phyloP scores from a whole-genome alignment of 2,113 vertebrate species.

The Montifringilla adamsi region DNA sequence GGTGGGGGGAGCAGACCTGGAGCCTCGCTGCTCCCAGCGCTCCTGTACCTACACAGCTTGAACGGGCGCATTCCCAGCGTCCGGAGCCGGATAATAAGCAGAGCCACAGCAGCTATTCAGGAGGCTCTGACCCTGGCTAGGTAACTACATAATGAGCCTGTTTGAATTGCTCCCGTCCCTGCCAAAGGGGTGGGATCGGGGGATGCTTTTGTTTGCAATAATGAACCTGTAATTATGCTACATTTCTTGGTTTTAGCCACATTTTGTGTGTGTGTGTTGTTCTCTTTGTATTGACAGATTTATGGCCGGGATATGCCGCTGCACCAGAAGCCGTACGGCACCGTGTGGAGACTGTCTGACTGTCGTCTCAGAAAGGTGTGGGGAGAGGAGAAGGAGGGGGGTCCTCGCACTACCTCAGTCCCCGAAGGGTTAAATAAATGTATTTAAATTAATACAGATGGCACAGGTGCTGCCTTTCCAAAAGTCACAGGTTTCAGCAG shows the following conservation, averaged over 20 bases:
- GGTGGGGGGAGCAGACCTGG: background rate
- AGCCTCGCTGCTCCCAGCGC: background rate
- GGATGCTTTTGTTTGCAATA: constrained; percentile 74
- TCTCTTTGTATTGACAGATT: constrained; percentile 75
- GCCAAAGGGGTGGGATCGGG: constrained; percentile 70
- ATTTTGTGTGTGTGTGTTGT: constrained; percentile 66
- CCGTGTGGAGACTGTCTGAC: constrained; percentile 63
- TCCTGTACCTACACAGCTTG: background rate
- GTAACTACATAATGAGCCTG: constrained; percentile 74
- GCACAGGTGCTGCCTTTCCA: background rate
- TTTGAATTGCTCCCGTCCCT: constrained; percentile 68
- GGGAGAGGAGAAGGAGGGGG: background rate
- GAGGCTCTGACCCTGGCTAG: constrained; percentile 64
- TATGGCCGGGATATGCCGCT: constrained; percentile 55
- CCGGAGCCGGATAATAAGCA: constrained; percentile 44
- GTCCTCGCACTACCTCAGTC: background rate
- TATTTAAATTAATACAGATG: background rate
- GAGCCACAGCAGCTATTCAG: constrained; percentile 47
- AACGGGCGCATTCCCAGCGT: constrained; percentile 35
- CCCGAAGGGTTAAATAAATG: constrained; percentile 23
- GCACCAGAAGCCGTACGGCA: constrained; percentile 7
- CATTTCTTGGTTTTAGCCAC: constrained; percentile 72
- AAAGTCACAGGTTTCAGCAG: background rate
- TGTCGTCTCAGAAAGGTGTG: constrained; percentile 7
- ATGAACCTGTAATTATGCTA: constrained; percentile 75